phyloP scores from a whole-genome alignment of 2,113 vertebrate genomes.

The Sinocyclocheilus maitianheensis region DNA sequence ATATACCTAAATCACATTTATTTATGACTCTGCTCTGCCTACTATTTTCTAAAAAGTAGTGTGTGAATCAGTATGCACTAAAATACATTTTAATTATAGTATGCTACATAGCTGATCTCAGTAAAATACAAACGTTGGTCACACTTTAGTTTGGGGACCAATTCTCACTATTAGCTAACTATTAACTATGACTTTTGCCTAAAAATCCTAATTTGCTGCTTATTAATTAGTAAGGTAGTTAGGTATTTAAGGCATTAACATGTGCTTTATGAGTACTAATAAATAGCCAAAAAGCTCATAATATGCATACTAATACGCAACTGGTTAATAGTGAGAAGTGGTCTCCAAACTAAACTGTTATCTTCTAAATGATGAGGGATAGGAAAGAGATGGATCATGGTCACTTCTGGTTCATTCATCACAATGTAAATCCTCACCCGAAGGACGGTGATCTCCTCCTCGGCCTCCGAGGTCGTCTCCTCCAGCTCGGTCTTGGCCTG shows the following conservation, averaged over 20 bases:
- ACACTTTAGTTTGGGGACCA: too few species aligned
- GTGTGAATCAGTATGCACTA: not conserved
- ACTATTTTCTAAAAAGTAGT: not conserved
- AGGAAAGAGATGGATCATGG: not conserved
- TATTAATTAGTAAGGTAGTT: too few species aligned
- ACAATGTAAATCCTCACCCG: conserved; percentile 76
- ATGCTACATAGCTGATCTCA: not conserved
- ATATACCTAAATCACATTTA: not conserved
- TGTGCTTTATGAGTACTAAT: too few species aligned
- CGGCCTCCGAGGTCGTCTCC: conserved; percentile 95
- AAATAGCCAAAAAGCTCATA: too few species aligned
- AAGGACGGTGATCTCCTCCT: conserved; percentile 97
- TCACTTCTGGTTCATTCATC: not conserved
- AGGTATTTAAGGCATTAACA: too few species aligned
- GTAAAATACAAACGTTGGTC: not conserved
- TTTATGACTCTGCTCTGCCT: not conserved
- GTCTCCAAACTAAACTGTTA: too few species aligned
- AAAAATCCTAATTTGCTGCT: too few species aligned
- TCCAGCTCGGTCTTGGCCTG: conserved; percentile 96
- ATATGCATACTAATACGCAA: too few species aligned
- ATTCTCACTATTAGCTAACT: too few species aligned
- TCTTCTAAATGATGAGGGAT: not conserved
- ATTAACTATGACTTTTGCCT: too few species aligned
- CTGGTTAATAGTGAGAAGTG: too few species aligned
- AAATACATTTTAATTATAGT: not conserved